phyloP scores from a whole-genome alignment of 2,113 vertebrate genomes.

The Apus apus region DNA sequence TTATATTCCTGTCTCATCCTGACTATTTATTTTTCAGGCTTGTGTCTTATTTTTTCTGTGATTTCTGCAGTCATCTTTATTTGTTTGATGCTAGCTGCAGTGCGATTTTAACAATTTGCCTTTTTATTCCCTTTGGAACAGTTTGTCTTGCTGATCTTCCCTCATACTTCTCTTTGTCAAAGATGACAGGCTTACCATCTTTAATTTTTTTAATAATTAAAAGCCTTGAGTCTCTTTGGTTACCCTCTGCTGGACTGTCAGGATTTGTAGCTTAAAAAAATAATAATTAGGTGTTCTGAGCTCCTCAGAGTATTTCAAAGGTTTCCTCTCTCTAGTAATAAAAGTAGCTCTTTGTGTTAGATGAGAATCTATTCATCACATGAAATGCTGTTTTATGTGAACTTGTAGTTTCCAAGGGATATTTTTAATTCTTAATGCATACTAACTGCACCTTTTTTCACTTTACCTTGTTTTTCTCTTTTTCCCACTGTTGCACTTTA shows the following conservation, averaged over 20 bases:
- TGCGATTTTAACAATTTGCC: not conserved
- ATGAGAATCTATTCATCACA: not conserved
- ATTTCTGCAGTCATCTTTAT: not conserved
- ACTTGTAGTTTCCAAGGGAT: not conserved
- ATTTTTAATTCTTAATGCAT: not conserved
- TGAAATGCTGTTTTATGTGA: not conserved
- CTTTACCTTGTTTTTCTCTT: not conserved
- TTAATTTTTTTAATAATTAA: conserved; percentile 29
- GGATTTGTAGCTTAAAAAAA: not conserved
- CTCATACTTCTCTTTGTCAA: not conserved
- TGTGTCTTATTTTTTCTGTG: not conserved
- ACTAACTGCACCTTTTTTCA: not conserved
- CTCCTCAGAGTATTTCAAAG: not conserved
- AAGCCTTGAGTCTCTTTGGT: not conserved
- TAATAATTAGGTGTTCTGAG: not conserved
- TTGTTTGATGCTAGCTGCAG: not conserved
- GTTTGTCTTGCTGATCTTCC: not conserved
- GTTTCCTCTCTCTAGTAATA: not conserved
- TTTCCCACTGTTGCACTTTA: not conserved
- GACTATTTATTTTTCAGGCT: not conserved
- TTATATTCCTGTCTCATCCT: not conserved
- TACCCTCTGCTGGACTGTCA: conserved; percentile 26
- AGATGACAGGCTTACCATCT: not conserved
- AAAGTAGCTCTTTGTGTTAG: not conserved
- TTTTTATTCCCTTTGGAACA: not conserved